phyloP scores from a whole-genome alignment of 2,113 vertebrate genomes.

The Mixornis gularis region DNA sequence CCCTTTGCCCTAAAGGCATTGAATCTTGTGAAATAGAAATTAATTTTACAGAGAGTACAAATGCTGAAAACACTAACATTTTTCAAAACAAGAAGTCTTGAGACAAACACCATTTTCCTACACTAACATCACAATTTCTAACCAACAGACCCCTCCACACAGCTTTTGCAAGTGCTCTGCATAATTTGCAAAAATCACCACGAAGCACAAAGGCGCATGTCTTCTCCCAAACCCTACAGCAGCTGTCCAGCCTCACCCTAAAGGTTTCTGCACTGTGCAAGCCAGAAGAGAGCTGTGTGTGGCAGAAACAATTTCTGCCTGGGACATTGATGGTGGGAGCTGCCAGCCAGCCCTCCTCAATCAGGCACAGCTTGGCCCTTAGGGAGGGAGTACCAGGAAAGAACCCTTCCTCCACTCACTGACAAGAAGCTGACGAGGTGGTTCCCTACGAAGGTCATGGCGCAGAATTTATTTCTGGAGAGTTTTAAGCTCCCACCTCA shows the following conservation, averaged over 20 bases:
- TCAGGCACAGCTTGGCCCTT: background rate
- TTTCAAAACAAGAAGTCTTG: background rate
- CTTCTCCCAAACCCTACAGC: no score
- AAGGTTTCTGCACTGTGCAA: background rate
- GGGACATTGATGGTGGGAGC: accelerated
- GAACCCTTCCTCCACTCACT: background rate
- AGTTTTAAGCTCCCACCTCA: background rate
- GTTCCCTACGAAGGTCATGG: accelerated
- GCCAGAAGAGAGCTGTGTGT: background rate
- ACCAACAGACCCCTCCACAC: background rate
- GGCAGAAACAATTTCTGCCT: background rate
- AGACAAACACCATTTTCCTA: background rate
- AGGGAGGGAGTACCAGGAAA: accelerated
- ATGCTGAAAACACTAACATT: background rate
- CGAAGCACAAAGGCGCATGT: accelerated
- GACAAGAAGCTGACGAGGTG: background rate
- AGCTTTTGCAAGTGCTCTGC: accelerated
- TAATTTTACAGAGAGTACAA: background rate
- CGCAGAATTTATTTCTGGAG: background rate
- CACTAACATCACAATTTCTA: background rate
- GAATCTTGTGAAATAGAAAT: background rate
- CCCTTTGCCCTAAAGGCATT: background rate
- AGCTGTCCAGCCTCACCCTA: background rate
- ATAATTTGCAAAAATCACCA: background rate
- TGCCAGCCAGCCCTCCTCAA: accelerated